These are phyloP conservation scores for Dendrolimus punctatus DNA, from an alignment of 1,140 invertebrate genomes.

Conservation along the genomic window DNA sequence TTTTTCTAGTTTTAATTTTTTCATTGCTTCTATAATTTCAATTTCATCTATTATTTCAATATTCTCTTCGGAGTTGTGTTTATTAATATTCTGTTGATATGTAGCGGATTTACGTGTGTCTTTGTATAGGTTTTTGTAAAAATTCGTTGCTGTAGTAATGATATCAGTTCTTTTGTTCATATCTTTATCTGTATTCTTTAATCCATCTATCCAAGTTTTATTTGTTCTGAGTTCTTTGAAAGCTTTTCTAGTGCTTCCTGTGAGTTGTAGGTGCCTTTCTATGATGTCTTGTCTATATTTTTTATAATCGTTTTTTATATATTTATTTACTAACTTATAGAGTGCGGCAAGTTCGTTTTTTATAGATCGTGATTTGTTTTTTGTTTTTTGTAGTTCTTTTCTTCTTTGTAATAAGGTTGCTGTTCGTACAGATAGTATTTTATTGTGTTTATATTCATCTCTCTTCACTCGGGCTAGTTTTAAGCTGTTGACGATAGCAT, in stretches of 20 bases:
- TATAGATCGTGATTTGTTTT: conserved; percentile 2
- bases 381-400: conserved; percentile 5
- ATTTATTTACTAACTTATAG: conserved; percentile 7
- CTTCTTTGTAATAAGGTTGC: neutral
- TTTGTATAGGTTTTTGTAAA: conserved; percentile 9
- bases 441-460: neutral
- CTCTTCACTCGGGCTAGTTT: neutral
- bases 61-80: no score
- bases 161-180: conserved; percentile 4
- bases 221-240: conserved; percentile 3
- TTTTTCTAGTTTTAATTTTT: no score
- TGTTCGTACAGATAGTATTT: conserved; percentile 1
- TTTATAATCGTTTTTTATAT: conserved; percentile 5
- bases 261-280: neutral
- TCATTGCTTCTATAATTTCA: no score
- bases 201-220: conserved; percentile 8
- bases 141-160: conserved; percentile 5
- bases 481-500: no score
- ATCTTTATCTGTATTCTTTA: neutral
- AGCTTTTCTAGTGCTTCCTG: conserved; percentile 5
- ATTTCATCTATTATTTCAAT: no score
- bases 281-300: conserved; percentile 3
- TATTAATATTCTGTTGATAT: no score
- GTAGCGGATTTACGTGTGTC: no score
- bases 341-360: conserved; percentile 7